phyloP scores from a whole-genome alignment of 2,797 vertebrate genomes.

The Mus caroli region DNA sequence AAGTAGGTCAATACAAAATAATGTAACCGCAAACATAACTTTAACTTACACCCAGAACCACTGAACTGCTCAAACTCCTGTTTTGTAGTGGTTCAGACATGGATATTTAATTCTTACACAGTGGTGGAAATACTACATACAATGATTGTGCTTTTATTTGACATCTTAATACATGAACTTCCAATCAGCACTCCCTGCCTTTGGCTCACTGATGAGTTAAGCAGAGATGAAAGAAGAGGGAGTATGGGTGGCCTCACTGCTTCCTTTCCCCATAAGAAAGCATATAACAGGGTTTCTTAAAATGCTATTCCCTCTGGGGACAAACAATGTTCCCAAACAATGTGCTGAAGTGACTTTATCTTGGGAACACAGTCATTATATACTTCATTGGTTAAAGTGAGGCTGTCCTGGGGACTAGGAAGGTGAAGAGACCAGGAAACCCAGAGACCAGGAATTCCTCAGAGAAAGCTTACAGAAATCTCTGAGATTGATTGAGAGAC shows the following conservation, averaged over 20 bases:
- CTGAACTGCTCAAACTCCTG: not conserved
- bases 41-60: not conserved
- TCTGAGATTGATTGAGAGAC: not conserved
- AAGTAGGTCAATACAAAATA: not conserved
- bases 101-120: not conserved
- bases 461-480: not conserved
- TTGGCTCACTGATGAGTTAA: not conserved
- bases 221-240: constrained; percentile 3
- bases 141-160: constrained; percentile 6
- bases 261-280: constrained; percentile 15
- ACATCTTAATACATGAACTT: not conserved
- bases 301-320: not conserved
- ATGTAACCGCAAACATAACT: not conserved
- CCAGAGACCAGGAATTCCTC: not conserved
- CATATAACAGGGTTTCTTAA: not conserved
- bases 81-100: not conserved
- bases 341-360: not conserved
- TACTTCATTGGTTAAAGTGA: not conserved
- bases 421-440: not conserved
- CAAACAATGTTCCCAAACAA: not conserved
- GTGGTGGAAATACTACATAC: not conserved
- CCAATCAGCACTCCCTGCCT: not conserved
- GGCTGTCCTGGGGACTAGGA: not conserved
- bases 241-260: not conserved
- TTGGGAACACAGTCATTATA: not conserved